phyloP scores from a whole-genome alignment of 2,797 vertebrate genomes.

The Botia kubotai region DNA sequence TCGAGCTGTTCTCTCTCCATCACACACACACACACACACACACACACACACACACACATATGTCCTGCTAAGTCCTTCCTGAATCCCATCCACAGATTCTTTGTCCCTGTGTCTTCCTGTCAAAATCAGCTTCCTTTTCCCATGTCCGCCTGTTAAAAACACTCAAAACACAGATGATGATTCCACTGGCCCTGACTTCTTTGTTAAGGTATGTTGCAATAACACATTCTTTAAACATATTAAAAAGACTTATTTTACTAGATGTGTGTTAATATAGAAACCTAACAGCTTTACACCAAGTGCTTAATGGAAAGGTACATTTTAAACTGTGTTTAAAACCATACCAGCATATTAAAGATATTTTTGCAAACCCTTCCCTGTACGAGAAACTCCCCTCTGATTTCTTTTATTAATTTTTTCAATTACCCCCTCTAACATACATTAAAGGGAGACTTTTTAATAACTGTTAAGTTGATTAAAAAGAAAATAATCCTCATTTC shows the following conservation, averaged over 20 bases:
- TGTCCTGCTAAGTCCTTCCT: neutral
- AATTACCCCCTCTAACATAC: constrained; percentile 63
- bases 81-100: neutral
- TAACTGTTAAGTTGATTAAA: constrained; percentile 74
- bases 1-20: constrained; percentile 19
- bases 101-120: constrained; percentile 19
- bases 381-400: constrained; percentile 59
- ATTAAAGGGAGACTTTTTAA: constrained; percentile 65
- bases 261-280: neutral
- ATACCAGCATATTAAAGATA: constrained; percentile 6
- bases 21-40: no score
- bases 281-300: neutral
- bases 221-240: neutral
- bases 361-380: neutral
- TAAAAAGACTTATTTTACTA: neutral
- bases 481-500: constrained; percentile 63
- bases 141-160: neutral
- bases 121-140: constrained; percentile 23
- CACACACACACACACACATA: constrained; percentile 5
- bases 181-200: neutral
- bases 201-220: neutral
- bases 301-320: neutral
- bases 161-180: neutral
- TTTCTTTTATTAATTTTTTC: constrained; percentile 67
- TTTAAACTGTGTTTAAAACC: neutral